Base-by-base conservation (phyloP, 2,113 vertebrate species). In the Pogona vitticeps region DNA sequence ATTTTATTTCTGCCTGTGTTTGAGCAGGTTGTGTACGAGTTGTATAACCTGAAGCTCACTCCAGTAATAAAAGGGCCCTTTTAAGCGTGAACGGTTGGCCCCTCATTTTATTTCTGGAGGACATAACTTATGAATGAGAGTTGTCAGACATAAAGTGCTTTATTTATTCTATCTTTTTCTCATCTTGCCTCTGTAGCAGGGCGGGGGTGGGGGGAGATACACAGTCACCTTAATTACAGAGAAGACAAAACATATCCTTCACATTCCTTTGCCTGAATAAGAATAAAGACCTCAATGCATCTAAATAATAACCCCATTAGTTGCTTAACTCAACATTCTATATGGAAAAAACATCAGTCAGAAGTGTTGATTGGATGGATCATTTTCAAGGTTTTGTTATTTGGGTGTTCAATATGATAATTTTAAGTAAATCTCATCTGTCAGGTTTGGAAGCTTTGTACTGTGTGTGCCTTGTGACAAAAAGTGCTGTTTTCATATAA, bases 101-200 rank as follows among this genome's bases (percentile, higher is more conserved):
- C 94, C 94, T 96, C 94, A 89, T 96, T 96, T 96, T 95, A 94
- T 96, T 96, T 95, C 93, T 95, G 95, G 94, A 95, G 94, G 93
- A 94, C 96, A 96, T 97, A 97, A 97, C 97, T 97, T 97, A 95
- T 97, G 97, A 98, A 99, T 98, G 96, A 96, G 96, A 95, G 96
- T 97, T 97, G 97, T 96, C 94, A 97, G 97, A 97, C 97, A 97
- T 97, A 96, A 98, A 98, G 98, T 98, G 97, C 96, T 96, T 96
- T 97, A 99, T 98, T 99, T 98, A 98, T 98, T 98, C 97, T 98
- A 98, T 98, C 97, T 97, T 95, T 97, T 97, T 97, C 96, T 95
- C 97, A 96, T 96, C 97, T 97, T 97, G 96, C 96, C 95, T 97
- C 93, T 94, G 94, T 95, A 96, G 96, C 97, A 96, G 98, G 97